These are phyloP conservation scores for Liopterus haemorrhoidalis DNA, from an alignment of 2,888 invertebrate species.

Conservation along the genomic window DNA sequence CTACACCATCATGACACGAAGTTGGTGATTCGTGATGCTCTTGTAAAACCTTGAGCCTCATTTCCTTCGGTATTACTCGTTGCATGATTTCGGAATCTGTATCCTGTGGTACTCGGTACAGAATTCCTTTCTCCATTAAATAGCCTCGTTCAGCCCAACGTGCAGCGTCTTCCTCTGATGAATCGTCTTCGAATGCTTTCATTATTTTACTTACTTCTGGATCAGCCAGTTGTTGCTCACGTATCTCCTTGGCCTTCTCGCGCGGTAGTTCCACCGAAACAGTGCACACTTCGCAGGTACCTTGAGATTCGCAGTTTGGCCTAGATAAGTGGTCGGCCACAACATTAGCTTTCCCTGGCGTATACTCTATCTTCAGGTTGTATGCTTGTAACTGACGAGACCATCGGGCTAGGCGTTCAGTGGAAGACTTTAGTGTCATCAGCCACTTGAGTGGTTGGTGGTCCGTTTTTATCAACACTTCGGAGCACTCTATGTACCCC, in stretches of 20 bases:
- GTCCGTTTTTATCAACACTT: slow-evolving; percentile 40
- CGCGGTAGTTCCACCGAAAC: no score
- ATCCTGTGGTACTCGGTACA: no score
- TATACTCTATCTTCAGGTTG: slow-evolving; percentile 5
- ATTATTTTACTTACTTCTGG: slow-evolving; percentile 17
- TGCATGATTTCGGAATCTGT: no score
- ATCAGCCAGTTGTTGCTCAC: slow-evolving; percentile 21
- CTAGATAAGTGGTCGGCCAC: slow-evolving; percentile 40
- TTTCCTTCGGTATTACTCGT: no score
- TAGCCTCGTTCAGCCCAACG: slow-evolving; percentile 14
- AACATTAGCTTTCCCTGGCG: slow-evolving; percentile 29
- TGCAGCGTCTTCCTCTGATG: slow-evolving; percentile 3
- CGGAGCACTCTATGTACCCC: slow-evolving; percentile 38
- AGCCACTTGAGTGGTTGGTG: slow-evolving; percentile 45
- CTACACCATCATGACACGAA: slow-evolving; percentile 1
- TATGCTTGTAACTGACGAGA: slow-evolving; percentile 38
- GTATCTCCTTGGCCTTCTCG: background rate
- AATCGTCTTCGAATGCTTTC: slow-evolving; percentile 9
- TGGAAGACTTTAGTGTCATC: slow-evolving; percentile 37
- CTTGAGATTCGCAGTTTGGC: slow-evolving; percentile 13
- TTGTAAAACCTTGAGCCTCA: background rate
- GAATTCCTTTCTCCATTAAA: slow-evolving; percentile 14
- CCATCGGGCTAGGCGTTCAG: slow-evolving; percentile 39
- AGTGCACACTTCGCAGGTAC: no score
- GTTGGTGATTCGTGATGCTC: slow-evolving; percentile 1